Base-by-base conservation (phyloP, 2,888 invertebrate species). In the Diarsia brunnea region DNA sequence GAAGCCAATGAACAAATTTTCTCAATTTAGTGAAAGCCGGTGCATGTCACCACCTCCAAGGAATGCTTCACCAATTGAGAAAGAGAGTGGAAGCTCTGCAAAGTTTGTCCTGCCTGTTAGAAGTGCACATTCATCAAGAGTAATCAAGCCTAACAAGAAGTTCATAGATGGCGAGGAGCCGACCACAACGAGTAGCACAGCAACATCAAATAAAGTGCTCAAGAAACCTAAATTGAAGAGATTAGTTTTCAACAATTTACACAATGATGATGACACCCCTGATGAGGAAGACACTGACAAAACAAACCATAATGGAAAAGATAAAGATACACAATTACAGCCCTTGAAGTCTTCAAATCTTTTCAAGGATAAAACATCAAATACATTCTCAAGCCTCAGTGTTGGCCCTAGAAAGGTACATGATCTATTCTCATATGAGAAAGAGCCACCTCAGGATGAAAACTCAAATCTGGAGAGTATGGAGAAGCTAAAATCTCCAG, bases 81-180 rank as follows among this genome's bases (percentile, higher is more conserved):
- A 93, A 87, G 95, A 96, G 58, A 91, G 86, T 87, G 90, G 89
- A 19, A 89, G 85, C 79, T 89, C 91, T 49, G 81, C 97, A 69
- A 98, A 97, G 92, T 98, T 98, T 96, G 97, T 98, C 51, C 94
- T 98, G 81, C 98, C 98, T 27, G 97, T 98, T 66, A 97, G 98
- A 88, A 98, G 98, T 96, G 98, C 97, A 24, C 98, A 98, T 92
- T 98, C 98, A 61, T 98, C 98, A 10, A 97, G 99, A 85, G 98
- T 98, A 63, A 98, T 98, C 72, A 99, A 98, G 92, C 98, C 99
- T 60, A 98, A 98, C 91, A 99, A 98, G 94, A 97, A 98, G 85
- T 98, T 98, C 90, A 97, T 98, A 73, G 98, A 98, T 90, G 97
- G 97, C 79, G 97, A 97, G 82, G 97, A 97, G 89, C 95, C 94